Conservation (phyloP, 2,797 vertebrate genomes). For the Peromyscus eremicus region DNA sequence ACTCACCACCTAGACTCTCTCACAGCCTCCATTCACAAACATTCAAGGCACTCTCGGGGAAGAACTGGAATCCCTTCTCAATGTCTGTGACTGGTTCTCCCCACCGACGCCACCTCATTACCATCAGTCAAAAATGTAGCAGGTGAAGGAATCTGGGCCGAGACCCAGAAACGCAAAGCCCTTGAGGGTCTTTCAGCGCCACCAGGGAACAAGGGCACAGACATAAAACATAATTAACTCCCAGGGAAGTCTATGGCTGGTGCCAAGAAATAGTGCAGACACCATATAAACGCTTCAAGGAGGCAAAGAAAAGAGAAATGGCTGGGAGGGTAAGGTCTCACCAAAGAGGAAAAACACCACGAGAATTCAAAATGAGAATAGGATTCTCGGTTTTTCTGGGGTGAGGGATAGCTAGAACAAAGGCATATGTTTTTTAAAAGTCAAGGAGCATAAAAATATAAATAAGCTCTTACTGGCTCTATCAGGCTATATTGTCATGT, state of each 20-base stretch:
- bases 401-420: background rate
- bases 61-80: background rate
- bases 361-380: background rate
- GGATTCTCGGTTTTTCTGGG: background rate
- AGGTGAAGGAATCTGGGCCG: constrained; percentile 53
- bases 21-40: background rate
- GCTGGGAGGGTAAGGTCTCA: background rate
- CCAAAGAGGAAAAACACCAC: constrained; percentile 2
- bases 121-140: background rate
- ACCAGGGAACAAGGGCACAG: constrained; percentile 30
- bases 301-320: constrained; percentile 5
- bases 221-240: constrained; percentile 69
- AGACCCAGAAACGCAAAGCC: constrained; percentile 63
- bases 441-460: background rate
- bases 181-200: constrained; percentile 45
- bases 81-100: background rate
- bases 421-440: background rate
- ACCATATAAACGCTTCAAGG: constrained; percentile 1
- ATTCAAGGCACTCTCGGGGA: background rate
- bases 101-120: background rate
- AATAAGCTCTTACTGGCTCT: background rate
- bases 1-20: background rate
- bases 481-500: background rate
- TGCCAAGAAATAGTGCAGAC: constrained; percentile 55
- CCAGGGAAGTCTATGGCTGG: background rate